Percentiles rank a stretch among this genome's conserved stretches.
These are phyloP conservation scores for Xiphias gladius DNA, from an alignment of 2,113 vertebrate genomes.

Conservation along the genomic window DNA sequence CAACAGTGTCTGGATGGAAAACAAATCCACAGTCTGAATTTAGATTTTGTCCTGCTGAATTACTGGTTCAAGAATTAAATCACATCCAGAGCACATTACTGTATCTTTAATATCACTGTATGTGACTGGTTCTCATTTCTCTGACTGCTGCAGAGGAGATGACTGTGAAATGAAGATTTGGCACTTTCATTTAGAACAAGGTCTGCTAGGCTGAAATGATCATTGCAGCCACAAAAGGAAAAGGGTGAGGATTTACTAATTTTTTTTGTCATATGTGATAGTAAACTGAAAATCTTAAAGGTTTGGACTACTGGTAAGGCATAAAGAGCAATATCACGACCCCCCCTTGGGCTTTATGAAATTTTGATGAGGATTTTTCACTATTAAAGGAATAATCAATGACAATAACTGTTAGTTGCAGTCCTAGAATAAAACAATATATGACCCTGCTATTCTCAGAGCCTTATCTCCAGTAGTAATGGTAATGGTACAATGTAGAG, in stretches of 20 bases:
- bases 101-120: background rate
- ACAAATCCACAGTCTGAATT: constrained; percentile 4
- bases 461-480: too few relatives aligned
- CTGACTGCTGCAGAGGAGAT: background rate
- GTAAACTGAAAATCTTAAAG: background rate
- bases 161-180: background rate
- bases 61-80: background rate
- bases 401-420: constrained; percentile 1
- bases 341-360: background rate
- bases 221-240: background rate
- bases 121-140: background rate
- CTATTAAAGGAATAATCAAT: background rate
- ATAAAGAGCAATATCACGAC: background rate
- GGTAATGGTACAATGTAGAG: background rate
- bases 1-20: constrained; percentile 65
- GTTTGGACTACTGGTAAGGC: background rate
- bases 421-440: background rate
- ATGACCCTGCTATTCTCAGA: background rate
- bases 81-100: background rate
- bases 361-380: background rate
- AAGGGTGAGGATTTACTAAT: background rate
- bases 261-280: background rate
- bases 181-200: background rate
- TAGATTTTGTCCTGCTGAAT: background rate
- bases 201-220: constrained; percentile 3